These are phyloP conservation scores for Potamilus streckersoni DNA, from an alignment of 1,140 invertebrate genomes.

Conservation along the genomic window DNA sequence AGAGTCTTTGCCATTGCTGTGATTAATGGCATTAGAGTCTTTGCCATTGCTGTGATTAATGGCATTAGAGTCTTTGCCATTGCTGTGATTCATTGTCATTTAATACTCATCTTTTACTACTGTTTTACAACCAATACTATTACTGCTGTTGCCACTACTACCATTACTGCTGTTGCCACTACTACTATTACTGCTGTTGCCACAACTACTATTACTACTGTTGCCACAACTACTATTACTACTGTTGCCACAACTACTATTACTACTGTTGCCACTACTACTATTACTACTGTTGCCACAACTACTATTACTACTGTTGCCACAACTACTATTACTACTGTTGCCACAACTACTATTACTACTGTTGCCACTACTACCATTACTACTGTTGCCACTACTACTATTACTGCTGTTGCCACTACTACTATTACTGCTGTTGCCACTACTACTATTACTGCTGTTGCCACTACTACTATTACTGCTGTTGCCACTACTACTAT, in stretches of 20 bases:
- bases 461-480: not conserved
- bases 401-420: not conserved
- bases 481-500: not conserved
- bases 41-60: too few relatives aligned
- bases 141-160: too few relatives aligned
- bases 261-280: slow-evolving; percentile 17
- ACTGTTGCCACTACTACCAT: slow-evolving; percentile 10
- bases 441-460: not conserved
- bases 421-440: not conserved
- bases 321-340: slow-evolving; percentile 18
- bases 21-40: too few relatives aligned
- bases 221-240: slow-evolving; percentile 12
- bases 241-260: slow-evolving; percentile 11
- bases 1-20: too few relatives aligned
- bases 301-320: slow-evolving; percentile 13
- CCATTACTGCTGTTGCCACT: slow-evolving; percentile 5
- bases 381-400: not conserved
- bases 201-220: slow-evolving; percentile 11
- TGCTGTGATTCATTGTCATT: too few relatives aligned
- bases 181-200: not conserved
- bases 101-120: too few relatives aligned
- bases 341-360: slow-evolving; percentile 16
- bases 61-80: too few relatives aligned
- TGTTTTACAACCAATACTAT: too few relatives aligned
- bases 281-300: slow-evolving; percentile 6